Percentiles rank a stretch among this genome's conserved stretches.
Evolutionary conservation across 1,140 invertebrate species (phyloP).

Genomic region (Tetramorium simillimum): DNA sequence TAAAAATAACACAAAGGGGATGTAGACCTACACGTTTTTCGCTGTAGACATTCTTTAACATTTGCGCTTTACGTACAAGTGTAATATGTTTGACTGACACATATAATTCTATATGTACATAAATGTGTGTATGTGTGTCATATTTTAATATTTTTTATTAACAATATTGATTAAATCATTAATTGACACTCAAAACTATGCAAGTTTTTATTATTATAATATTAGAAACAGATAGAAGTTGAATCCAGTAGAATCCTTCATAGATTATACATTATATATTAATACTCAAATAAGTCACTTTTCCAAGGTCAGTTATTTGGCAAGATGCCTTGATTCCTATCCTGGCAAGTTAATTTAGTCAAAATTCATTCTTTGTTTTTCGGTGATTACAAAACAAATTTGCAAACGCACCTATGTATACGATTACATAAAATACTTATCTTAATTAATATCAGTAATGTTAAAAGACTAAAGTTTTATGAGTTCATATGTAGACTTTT

Average conservation of each 20-base stretch:
- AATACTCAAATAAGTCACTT: slow-evolving; percentile 58
- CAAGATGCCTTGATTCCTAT: slow-evolving; percentile 66
- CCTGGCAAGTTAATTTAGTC: slow-evolving; percentile 50
- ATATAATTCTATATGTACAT: background rate
- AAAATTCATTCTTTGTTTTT: background rate
- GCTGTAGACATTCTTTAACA: background rate
- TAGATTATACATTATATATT: slow-evolving; percentile 37
- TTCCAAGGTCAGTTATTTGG: slow-evolving; percentile 66
- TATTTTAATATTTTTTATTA: background rate
- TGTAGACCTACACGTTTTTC: background rate
- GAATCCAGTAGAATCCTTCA: slow-evolving; percentile 20
- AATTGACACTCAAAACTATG: background rate
- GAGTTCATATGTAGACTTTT: background rate
- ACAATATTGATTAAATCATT: background rate
- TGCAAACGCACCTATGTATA: slow-evolving; percentile 58
- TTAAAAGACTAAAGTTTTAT: background rate
- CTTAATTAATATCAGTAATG: background rate
- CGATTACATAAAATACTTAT: slow-evolving; percentile 32
- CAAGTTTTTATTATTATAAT: background rate
- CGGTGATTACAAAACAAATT: slow-evolving; percentile 62
- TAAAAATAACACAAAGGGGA: background rate
- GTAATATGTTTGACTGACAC: background rate
- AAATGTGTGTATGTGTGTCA: background rate
- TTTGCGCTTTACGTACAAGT: background rate
- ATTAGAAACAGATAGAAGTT: background rate